These are phyloP conservation scores for Neostethus bicornis DNA, from an alignment of 2,797 vertebrate genomes.

Conservation along the genomic window DNA sequence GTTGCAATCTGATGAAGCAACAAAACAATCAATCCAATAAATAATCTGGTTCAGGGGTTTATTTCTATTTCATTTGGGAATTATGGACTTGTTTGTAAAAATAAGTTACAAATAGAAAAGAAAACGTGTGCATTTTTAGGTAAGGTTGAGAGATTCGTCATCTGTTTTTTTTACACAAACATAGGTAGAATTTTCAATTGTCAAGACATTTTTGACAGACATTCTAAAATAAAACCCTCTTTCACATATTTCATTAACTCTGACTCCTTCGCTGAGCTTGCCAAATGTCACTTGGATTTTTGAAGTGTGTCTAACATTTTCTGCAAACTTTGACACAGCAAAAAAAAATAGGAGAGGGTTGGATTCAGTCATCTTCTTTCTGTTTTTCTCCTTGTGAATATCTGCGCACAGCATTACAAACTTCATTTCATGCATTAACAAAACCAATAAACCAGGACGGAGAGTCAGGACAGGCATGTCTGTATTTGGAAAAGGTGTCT, in stretches of 20 bases:
- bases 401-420: constrained; percentile 22
- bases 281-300: constrained; percentile 1
- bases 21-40: too few species aligned
- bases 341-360: constrained; percentile 7
- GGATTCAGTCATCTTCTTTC: constrained; percentile 11
- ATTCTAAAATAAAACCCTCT: not conserved
- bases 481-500: constrained; percentile 24
- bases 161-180: not conserved
- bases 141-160: too few species aligned
- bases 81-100: not conserved
- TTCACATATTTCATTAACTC: not conserved
- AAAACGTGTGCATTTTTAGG: too few species aligned
- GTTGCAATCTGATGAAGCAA: not conserved
- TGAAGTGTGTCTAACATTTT: not conserved
- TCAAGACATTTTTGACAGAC: not conserved
- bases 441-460: constrained; percentile 27
- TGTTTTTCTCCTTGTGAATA: constrained; percentile 10
- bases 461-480: constrained; percentile 9
- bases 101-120: not conserved
- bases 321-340: not conserved
- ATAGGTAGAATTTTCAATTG: not conserved
- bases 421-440: constrained; percentile 22
- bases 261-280: constrained; percentile 1
- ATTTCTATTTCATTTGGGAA: not conserved
- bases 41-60: too few species aligned